Evolutionary conservation across 2,113 vertebrate genomes (phyloP).

Genomic region (Dasypus novemcinctus): DNA sequence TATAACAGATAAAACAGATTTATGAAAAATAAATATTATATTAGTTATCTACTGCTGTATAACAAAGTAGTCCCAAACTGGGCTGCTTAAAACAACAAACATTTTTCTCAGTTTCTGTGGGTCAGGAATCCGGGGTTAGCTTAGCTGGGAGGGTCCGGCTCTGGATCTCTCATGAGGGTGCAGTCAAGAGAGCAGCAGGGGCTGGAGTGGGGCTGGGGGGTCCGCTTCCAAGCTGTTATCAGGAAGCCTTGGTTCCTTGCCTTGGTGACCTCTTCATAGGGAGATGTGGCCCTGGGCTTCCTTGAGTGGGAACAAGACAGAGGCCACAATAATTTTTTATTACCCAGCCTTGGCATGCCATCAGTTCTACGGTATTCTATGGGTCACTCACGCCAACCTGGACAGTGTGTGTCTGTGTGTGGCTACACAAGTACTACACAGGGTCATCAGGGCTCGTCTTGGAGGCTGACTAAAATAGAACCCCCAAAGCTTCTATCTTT

Average conservation of each 20-base stretch:
- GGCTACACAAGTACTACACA: background rate
- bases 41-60: background rate
- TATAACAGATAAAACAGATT: background rate
- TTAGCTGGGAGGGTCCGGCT: too few species aligned
- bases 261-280: background rate
- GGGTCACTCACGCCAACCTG: background rate
- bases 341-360: background rate
- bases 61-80: background rate
- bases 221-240: background rate
- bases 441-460: background rate
- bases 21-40: background rate
- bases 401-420: background rate
- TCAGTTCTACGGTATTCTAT: background rate
- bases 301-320: background rate
- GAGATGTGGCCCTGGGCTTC: background rate
- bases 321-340: background rate
- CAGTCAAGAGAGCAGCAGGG: too few species aligned
- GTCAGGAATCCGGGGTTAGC: too few species aligned
- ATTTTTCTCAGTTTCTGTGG: background rate
- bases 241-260: background rate
- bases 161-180: too few species aligned
- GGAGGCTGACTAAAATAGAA: background rate
- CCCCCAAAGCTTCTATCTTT: background rate
- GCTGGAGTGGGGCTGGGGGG: too few species aligned
- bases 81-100: background rate